Evolutionary conservation across 1,140 invertebrate genomes (phyloP).

Genomic region (Drosophila aff.): DNA sequence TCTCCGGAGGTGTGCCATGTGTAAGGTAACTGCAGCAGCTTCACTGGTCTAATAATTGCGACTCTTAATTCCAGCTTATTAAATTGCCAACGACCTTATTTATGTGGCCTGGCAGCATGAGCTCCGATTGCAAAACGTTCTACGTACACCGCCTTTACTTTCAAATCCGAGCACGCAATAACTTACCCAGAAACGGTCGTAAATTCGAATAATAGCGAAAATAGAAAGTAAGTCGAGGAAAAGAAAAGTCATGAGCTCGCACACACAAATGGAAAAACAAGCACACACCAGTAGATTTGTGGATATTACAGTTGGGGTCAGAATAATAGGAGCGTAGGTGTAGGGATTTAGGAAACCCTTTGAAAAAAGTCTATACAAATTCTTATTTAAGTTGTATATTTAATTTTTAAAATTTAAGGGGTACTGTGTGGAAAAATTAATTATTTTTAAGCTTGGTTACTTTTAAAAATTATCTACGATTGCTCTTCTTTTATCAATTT

Average conservation of each 20-base stretch:
- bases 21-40: constrained; percentile 1
- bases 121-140: constrained; percentile 28
- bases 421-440: too few species aligned
- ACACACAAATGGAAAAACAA: constrained; percentile 47
- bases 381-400: too few species aligned
- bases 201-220: constrained; percentile 66
- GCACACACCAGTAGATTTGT: constrained; percentile 31
- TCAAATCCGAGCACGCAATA: constrained; percentile 56
- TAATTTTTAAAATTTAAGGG: too few species aligned
- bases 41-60: constrained; percentile 29
- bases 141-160: constrained; percentile 36
- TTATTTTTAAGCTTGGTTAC: too few species aligned
- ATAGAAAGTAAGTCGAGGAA: constrained; percentile 36
- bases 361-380: neutral
- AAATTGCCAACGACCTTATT: constrained; percentile 58
- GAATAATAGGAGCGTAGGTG: neutral
- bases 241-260: constrained; percentile 43
- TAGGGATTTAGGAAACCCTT: neutral
- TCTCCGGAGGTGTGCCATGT: constrained; percentile 10
- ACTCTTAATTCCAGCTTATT: constrained; percentile 61
- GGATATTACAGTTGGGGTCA: constrained; percentile 11
- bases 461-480: too few species aligned
- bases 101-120: constrained; percentile 36
- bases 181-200: constrained; percentile 62
- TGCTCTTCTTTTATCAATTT: too few species aligned